Evolutionary conservation across 2,797 vertebrate genomes (phyloP), one percentile per base, ranked within the genome.

Genomic region (Gephyroberyx darwinii): DNA sequence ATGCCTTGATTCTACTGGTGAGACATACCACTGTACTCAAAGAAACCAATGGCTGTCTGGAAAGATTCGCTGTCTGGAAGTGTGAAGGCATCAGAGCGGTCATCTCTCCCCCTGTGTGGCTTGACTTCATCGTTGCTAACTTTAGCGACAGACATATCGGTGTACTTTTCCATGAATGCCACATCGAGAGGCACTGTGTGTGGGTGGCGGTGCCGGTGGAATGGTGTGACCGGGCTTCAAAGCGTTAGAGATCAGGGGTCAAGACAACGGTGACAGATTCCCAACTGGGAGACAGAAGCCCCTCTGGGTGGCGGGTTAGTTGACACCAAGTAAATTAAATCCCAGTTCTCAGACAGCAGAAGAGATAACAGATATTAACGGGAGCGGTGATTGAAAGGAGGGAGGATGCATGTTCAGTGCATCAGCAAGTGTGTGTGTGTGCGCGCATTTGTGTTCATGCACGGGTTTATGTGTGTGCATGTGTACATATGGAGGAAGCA

Each of bases 211-310:
- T 61, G 71, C 62, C 20, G 3, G 56, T 47, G 60, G 66, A 50
- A 66, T 41, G n/a, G 19, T 47, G 64, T 76, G 75, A 58, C 57
- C 16, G 16, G 69, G 56, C 64, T 78, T 82, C 75, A 78, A 74
- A 75, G 74, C 13, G 69, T 75, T 51, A 3, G 47, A 69, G 85
- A 48, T 80, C 65, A 86, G 76, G 81, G 76, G 76, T 86, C 84
- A 84, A 81, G 77, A 85, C 88, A 84, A 80, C 78, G 77, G 78
- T 66, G 74, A 78, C 50, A 60, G 33, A 74, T 68, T 77, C 39
- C 35, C 35, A 35, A 55, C 35, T 74, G 63, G 41, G 67, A 66
- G 17, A 56, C 17, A 26, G 26, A 20, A 60, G 9, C 33, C 56
- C 16, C 19, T 45, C 17, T 50, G 41, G 26, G 43, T 53, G 3